These are phyloP conservation scores for Rhipidura dahli DNA, from an alignment of 2,113 vertebrate genomes.

Conservation along the genomic window DNA sequence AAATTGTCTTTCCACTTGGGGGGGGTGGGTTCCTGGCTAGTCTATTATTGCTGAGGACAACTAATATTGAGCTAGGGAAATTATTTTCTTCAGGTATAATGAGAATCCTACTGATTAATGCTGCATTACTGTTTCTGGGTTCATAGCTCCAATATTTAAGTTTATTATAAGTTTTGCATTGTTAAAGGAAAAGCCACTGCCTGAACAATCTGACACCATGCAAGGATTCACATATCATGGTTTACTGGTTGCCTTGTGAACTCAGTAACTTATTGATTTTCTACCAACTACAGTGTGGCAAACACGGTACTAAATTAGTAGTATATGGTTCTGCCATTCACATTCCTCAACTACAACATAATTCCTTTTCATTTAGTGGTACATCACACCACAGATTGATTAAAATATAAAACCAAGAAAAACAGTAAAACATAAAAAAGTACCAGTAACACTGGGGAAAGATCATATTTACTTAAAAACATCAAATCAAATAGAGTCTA, in stretches of 20 bases:
- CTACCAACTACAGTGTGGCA: background rate
- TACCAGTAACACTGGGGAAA: background rate
- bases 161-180: background rate
- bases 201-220: background rate
- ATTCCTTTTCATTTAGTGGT: background rate
- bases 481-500: background rate
- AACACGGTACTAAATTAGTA: background rate
- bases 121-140: slow-evolving; percentile 20
- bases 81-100: background rate
- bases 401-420: background rate
- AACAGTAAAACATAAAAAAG: background rate
- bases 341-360: background rate
- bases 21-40: background rate
- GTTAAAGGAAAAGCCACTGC: background rate
- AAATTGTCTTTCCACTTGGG: background rate
- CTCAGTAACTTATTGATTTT: background rate
- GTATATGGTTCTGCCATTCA: background rate
- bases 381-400: background rate
- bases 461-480: background rate
- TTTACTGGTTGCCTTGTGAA: background rate
- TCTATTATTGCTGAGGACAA: background rate
- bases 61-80: background rate
- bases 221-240: background rate
- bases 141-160: background rate
- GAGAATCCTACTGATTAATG: background rate